Conservation (phyloP, 2,888 invertebrate genomes). For the Dysmachus trigonus region DNA sequence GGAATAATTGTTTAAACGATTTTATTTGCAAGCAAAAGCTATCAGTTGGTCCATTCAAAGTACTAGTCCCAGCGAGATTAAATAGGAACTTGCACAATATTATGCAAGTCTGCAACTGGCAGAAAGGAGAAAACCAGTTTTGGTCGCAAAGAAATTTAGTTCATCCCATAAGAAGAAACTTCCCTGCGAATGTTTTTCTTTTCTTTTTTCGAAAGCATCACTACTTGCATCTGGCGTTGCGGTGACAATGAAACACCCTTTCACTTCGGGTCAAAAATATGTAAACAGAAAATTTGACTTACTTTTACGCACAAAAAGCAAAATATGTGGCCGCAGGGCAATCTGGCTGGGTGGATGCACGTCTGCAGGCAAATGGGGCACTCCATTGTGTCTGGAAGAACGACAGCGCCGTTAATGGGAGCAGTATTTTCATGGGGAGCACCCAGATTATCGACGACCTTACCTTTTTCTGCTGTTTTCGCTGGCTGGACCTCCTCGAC, state of each 20-base stretch:
- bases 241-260: not conserved
- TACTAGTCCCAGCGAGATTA: not conserved
- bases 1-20: not conserved
- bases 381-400: constrained; percentile 66
- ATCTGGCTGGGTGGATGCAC: constrained; percentile 88
- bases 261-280: not conserved
- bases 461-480: constrained; percentile 16
- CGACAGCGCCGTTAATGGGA: not conserved
- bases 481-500: not conserved
- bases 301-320: constrained; percentile 94
- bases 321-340: constrained; percentile 95
- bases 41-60: not conserved
- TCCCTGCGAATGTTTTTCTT: not conserved
- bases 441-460: not conserved
- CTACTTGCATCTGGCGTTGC: not conserved
- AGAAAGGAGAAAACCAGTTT: not conserved
- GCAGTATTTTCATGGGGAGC: not conserved
- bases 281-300: constrained; percentile 51
- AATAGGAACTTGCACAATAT: not conserved
- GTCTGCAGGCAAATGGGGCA: constrained; percentile 93
- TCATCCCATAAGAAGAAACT: not conserved
- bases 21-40: not conserved
- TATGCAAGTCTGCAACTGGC: not conserved
- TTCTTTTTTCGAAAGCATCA: not conserved
- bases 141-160: not conserved